phyloP scores from a whole-genome alignment of 2,113 vertebrate genomes.

The Quiscalus mexicanus region DNA sequence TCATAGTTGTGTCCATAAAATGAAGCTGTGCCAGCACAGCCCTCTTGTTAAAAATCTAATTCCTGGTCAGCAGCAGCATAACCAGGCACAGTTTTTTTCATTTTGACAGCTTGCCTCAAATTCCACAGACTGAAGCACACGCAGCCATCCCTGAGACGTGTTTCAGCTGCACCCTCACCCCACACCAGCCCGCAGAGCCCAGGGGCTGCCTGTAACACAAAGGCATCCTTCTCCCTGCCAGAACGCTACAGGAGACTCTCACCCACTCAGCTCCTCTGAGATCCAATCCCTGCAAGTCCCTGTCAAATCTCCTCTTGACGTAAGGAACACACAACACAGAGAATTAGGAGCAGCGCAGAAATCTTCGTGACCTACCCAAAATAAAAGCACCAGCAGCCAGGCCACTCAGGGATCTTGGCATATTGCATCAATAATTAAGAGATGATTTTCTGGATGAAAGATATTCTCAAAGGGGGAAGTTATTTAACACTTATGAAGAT shows the following conservation, averaged over 20 bases:
- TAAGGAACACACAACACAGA: background rate
- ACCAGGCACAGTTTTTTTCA: background rate
- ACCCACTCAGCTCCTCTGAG: conserved; percentile 6
- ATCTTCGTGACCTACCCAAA: conserved; percentile 5
- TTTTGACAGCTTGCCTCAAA: background rate
- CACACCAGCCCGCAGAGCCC: background rate
- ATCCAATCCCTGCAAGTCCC: conserved; percentile 18
- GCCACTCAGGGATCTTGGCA: background rate
- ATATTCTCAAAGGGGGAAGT: background rate
- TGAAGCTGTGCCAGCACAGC: background rate
- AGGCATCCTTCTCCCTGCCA: conserved; percentile 5
- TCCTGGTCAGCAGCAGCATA: background rate
- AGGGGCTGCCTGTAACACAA: background rate
- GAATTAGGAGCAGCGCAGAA: background rate
- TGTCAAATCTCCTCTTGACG: conserved; percentile 3
- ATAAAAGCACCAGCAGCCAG: background rate
- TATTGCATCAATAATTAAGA: background rate
- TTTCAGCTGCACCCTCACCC: background rate
- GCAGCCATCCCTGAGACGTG: background rate
- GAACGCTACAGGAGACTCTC: conserved; percentile 15
- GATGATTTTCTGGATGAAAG: background rate
- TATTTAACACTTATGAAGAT: background rate
- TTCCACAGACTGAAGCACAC: background rate
- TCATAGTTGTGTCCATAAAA: background rate
- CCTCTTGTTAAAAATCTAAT: background rate